Evolutionary conservation across 2,797 vertebrate species (phyloP).

Genomic region (Pampus argenteus): DNA sequence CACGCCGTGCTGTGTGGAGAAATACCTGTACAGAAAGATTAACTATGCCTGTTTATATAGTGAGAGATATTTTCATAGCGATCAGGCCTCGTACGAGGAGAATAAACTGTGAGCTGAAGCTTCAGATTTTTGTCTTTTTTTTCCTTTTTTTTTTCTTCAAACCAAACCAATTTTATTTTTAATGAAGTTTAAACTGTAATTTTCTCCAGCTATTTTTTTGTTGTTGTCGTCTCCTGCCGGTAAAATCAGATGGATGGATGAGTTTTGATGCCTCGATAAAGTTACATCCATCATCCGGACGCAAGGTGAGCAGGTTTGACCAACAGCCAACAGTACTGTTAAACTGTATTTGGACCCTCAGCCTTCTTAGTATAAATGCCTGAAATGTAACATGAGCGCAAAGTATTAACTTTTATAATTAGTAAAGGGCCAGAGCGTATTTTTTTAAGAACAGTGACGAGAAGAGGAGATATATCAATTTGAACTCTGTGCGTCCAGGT

Average conservation of each 20-base stretch:
- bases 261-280: slow-evolving; percentile 13
- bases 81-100: slow-evolving; percentile 6
- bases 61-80: slow-evolving; percentile 74
- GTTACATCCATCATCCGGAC: not conserved
- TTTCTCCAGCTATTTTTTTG: not conserved
- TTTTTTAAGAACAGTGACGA: not conserved
- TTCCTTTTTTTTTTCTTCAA: slow-evolving; percentile 11
- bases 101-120: slow-evolving; percentile 43
- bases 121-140: slow-evolving; percentile 20
- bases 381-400: not conserved
- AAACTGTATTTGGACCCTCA: slow-evolving; percentile 16
- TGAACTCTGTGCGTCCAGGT: not conserved
- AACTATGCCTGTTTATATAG: slow-evolving; percentile 50
- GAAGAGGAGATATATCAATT: not conserved
- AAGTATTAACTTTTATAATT: not conserved
- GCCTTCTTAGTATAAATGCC: slow-evolving; percentile 1
- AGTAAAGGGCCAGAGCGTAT: not conserved
- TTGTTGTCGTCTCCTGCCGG: slow-evolving; percentile 17
- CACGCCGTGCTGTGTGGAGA: slow-evolving; percentile 29
- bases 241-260: slow-evolving; percentile 10
- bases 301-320: not conserved
- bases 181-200: not conserved
- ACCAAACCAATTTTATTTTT: not conserved
- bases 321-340: not conserved
- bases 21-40: slow-evolving; percentile 46